phyloP scores from a whole-genome alignment of 1,140 invertebrate species.

The Drosophila tropicalis region DNA sequence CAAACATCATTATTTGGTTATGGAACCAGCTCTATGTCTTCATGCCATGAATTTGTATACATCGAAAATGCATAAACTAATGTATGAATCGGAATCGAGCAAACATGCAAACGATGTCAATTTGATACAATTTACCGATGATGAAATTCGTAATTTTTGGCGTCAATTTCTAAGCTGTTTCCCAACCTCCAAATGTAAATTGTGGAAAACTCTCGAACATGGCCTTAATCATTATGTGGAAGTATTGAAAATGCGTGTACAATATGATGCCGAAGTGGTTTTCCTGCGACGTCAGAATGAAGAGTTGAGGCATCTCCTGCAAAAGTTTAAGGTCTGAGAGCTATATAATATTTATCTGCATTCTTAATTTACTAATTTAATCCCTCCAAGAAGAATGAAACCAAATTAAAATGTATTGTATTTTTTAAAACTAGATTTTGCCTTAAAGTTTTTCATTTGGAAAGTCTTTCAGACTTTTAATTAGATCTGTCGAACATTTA shows the following conservation, averaged over 20 bases:
- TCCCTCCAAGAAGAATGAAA: background rate
- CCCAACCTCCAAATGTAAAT: slow-evolving; percentile 82
- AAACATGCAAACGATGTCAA: slow-evolving; percentile 32
- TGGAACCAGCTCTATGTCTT: slow-evolving; percentile 85
- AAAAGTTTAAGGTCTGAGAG: slow-evolving; percentile 65
- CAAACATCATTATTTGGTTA: slow-evolving; percentile 84
- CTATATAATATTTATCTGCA: background rate
- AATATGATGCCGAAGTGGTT: slow-evolving; percentile 84
- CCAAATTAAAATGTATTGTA: background rate
- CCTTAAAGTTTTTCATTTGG: too few species aligned
- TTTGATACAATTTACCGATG: slow-evolving; percentile 43
- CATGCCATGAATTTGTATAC: slow-evolving; percentile 78
- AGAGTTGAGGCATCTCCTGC: slow-evolving; percentile 84
- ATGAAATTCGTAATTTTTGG: slow-evolving; percentile 65
- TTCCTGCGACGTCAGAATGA: slow-evolving; percentile 84
- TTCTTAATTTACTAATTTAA: background rate
- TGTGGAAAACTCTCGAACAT: slow-evolving; percentile 85
- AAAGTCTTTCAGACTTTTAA: too few species aligned
- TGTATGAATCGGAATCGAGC: slow-evolving; percentile 45
- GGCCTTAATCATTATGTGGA: slow-evolving; percentile 85
- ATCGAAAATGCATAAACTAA: slow-evolving; percentile 68
- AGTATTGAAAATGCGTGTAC: slow-evolving; percentile 84
- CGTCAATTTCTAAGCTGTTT: slow-evolving; percentile 80
- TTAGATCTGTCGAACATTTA: too few species aligned
- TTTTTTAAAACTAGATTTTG: too few species aligned